Conservation (phyloP, 1,140 invertebrate genomes). For the Globodera rostochiensis region DNA sequence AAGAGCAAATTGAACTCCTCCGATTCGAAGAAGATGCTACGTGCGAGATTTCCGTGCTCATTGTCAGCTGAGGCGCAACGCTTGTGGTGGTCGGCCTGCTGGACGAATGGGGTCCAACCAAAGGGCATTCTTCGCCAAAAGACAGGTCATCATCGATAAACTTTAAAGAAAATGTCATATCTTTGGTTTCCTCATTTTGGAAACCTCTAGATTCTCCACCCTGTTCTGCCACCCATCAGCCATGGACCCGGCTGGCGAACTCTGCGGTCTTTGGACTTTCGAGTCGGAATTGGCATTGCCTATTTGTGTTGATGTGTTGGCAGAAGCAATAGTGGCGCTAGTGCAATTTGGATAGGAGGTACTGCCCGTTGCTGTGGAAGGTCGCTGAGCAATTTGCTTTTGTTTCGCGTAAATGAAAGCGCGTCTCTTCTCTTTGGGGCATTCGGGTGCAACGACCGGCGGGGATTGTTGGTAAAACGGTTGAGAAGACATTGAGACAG, state of each 20-base stretch:
- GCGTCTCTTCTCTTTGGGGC: slow-evolving; percentile 6
- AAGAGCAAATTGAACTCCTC: not conserved
- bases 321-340: slow-evolving; percentile 2
- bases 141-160: slow-evolving; percentile 19
- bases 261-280: not conserved
- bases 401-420: not conserved
- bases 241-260: slow-evolving; percentile 5
- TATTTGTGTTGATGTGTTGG: not conserved
- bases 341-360: not conserved
- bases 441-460: not conserved
- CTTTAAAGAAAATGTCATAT: not conserved
- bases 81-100: not conserved
- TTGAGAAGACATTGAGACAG: not conserved
- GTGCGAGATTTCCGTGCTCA: not conserved
- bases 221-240: slow-evolving; percentile 30
- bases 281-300: not conserved
- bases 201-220: slow-evolving; percentile 21
- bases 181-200: not conserved
- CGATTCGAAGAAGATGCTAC: not conserved
- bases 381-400: not conserved
- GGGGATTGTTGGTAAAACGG: not conserved
- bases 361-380: slow-evolving; percentile 4
- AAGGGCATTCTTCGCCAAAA: not conserved
- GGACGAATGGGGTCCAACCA: not conserved
- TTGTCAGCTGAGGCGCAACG: not conserved